Evolutionary conservation across 2,797 vertebrate genomes (phyloP).

Genomic region (Microhierax caerulescens): DNA sequence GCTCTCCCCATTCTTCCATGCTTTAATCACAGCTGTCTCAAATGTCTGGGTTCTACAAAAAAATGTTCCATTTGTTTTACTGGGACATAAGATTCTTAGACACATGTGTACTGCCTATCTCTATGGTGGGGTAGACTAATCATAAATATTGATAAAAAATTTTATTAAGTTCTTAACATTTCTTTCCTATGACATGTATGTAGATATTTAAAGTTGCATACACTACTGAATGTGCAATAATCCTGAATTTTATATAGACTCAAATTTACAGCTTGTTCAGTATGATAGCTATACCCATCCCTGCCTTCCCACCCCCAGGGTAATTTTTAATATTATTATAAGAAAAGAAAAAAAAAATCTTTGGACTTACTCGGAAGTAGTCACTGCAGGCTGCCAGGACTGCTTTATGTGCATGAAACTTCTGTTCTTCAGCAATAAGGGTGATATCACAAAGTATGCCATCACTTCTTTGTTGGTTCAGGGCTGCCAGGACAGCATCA

Average conservation of each 20-base stretch:
- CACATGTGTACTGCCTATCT: not conserved
- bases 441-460: constrained; percentile 94
- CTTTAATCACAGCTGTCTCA: not conserved
- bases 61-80: not conserved
- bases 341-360: not conserved
- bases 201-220: not conserved
- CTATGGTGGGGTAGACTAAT: not conserved
- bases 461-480: constrained; percentile 96
- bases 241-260: not conserved
- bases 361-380: constrained; percentile 92
- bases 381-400: constrained; percentile 96
- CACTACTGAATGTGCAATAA: not conserved
- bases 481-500: constrained; percentile 88
- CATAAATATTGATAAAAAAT: not conserved
- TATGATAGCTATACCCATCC: not conserved
- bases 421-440: constrained; percentile 93
- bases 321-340: not conserved
- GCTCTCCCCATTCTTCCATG: not conserved
- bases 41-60: not conserved
- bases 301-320: too few species aligned
- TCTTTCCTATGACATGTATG: not conserved
- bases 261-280: not conserved
- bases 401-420: constrained; percentile 95
- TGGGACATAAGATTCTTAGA: not conserved
- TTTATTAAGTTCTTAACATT: not conserved